A percentile compares a stretch with the other conserved stretches of the same genome.
Evolutionary conservation across 2,113 vertebrate genomes (phyloP).

Genomic region (Parotia lawesii): DNA sequence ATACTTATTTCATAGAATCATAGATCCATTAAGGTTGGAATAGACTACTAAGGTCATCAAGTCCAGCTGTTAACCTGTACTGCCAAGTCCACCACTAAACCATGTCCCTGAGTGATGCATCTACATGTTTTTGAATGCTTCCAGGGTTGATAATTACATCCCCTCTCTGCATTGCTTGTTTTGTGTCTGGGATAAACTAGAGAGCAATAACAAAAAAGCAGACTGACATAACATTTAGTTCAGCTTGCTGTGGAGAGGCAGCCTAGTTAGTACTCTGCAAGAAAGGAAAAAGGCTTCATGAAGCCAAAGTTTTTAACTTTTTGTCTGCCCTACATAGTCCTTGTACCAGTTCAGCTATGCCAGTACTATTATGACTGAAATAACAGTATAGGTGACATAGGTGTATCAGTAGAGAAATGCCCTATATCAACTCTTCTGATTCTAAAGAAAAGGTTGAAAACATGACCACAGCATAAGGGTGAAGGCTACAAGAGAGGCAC

Average conservation of each 20-base stretch:
- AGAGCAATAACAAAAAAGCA: not conserved
- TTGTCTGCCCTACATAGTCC: not conserved
- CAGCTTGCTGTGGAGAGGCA: not conserved
- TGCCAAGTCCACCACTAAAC: not conserved
- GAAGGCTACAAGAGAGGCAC: not conserved
- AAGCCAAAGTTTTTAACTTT: not conserved
- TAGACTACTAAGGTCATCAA: not conserved
- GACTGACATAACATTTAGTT: not conserved
- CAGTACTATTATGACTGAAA: not conserved
- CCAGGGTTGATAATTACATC: not conserved
- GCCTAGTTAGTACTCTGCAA: not conserved
- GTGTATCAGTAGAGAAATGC: not conserved
- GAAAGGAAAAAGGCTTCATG: not conserved
- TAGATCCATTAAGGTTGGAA: not conserved
- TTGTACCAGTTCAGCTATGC: not conserved
- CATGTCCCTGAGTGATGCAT: not conserved
- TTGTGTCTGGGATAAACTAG: not conserved
- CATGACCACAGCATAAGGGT: not conserved
- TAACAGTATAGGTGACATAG: accelerated
- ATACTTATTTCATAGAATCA: not conserved
- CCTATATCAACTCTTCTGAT: accelerated
- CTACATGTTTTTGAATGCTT: not conserved
- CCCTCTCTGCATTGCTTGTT: not conserved
- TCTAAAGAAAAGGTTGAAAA: not conserved
- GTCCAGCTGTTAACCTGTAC: not conserved